Evolutionary conservation across 2,113 vertebrate genomes (phyloP).

Genomic region (Gobius niger): DNA sequence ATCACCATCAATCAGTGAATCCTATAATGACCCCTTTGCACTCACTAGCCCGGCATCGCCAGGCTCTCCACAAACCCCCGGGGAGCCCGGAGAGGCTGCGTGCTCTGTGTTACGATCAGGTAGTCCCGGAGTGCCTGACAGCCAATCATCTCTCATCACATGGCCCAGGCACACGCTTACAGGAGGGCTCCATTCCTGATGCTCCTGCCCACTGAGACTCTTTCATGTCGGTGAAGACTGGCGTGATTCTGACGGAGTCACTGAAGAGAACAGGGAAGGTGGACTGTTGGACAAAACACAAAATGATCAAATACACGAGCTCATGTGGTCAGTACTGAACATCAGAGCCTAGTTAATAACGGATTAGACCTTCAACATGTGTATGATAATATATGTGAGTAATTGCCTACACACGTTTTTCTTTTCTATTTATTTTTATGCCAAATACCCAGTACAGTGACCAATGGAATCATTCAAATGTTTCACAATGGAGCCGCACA

Average conservation of each 20-base stretch:
- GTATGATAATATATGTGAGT: too few relatives aligned
- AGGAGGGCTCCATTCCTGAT: constrained; percentile 59
- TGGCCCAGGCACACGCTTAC: constrained; percentile 59
- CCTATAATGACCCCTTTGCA: constrained; percentile 55
- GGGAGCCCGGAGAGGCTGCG: constrained; percentile 40
- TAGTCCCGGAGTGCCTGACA: constrained; percentile 59
- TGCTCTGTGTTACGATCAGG: constrained; percentile 68
- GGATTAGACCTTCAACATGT: too few relatives aligned
- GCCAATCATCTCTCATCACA: constrained; percentile 66
- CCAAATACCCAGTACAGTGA: too few relatives aligned
- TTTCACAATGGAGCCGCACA: too few relatives aligned
- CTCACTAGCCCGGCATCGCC: constrained; percentile 33
- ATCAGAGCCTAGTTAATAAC: too few relatives aligned
- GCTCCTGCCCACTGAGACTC: constrained; percentile 55
- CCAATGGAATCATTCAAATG: too few relatives aligned
- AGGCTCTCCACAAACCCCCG: constrained; percentile 40
- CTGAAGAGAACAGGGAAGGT: neutral
- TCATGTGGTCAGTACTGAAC: too few relatives aligned
- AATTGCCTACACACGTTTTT: too few relatives aligned
- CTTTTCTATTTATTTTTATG: too few relatives aligned
- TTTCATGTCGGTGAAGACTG: constrained; percentile 58
- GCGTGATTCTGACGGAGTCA: constrained; percentile 55
- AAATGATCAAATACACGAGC: too few relatives aligned
- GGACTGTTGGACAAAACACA: too few relatives aligned
- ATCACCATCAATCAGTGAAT: constrained; percentile 22